Percentiles rank a stretch among this genome's conserved stretches.
Evolutionary conservation across 2,797 vertebrate genomes (phyloP).

Genomic region (Tenualosa ilisha): DNA sequence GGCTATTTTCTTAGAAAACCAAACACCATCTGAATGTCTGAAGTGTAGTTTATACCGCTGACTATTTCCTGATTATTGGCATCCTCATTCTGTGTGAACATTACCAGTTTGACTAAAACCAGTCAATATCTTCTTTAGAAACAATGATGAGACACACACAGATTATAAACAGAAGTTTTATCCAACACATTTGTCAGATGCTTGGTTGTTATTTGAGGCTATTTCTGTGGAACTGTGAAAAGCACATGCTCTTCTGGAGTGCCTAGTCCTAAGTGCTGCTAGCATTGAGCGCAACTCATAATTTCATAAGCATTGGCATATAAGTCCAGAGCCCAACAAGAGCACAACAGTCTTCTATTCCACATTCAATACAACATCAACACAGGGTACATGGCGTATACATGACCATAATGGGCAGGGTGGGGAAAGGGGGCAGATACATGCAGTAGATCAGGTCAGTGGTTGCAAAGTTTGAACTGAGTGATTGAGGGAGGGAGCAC

Average conservation of each 20-base stretch:
- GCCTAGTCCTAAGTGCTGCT: background rate
- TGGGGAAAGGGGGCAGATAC: background rate
- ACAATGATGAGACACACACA: background rate
- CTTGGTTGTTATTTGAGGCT: background rate
- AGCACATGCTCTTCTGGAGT: background rate
- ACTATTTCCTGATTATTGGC: too few species aligned
- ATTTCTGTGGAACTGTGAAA: background rate
- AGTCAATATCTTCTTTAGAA: background rate
- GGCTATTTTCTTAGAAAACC: too few species aligned
- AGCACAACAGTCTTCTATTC: background rate
- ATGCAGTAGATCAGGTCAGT: background rate
- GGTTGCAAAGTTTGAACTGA: background rate
- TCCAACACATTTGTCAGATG: background rate
- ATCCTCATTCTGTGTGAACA: too few species aligned
- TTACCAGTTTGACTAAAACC: too few species aligned
- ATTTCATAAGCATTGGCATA: conserved; percentile 18
- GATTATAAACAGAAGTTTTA: background rate
- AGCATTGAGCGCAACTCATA: background rate
- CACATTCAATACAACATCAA: background rate
- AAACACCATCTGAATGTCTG: too few species aligned
- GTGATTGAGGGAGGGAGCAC: background rate
- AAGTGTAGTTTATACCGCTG: too few species aligned
- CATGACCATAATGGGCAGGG: background rate
- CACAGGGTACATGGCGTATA: background rate
- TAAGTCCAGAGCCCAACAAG: background rate